These are phyloP conservation scores for Chymomyza amoena DNA, from an alignment of 2,888 invertebrate species.

Conservation along the genomic window DNA sequence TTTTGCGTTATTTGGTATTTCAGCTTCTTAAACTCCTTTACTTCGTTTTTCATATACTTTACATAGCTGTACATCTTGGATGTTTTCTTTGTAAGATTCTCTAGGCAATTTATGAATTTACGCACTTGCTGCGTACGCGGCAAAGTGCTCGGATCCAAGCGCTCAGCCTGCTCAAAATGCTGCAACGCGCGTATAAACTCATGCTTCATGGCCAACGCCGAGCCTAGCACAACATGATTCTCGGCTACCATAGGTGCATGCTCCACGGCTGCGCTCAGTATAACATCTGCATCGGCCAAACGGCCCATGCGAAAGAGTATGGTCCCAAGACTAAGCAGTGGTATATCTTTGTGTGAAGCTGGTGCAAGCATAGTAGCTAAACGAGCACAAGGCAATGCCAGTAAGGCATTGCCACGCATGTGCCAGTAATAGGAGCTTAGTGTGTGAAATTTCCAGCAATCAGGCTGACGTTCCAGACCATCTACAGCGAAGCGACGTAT, in stretches of 20 bases:
- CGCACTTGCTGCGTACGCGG: constrained; percentile 72
- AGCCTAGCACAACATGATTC: constrained; percentile 76
- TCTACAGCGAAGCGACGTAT: constrained; percentile 60
- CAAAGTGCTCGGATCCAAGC: constrained; percentile 70
- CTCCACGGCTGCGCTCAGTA: constrained; percentile 73
- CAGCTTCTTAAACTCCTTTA: constrained; percentile 73
- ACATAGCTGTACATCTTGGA: constrained; percentile 76
- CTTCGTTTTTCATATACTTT: constrained; percentile 76
- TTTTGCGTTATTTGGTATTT: constrained; percentile 72
- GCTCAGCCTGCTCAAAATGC: constrained; percentile 74
- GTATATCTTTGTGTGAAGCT: constrained; percentile 70
- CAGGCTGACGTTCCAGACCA: constrained; percentile 68
- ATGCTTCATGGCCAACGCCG: constrained; percentile 73
- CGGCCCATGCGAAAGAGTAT: constrained; percentile 75
- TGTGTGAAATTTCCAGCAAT: constrained; percentile 76
- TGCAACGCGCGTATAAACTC: constrained; percentile 76
- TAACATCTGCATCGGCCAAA: constrained; percentile 72
- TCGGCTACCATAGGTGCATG: constrained; percentile 75
- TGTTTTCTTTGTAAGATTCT: constrained; percentile 74
- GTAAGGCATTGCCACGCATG: constrained; percentile 73
- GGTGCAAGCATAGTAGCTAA: constrained; percentile 74
- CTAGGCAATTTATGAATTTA: constrained; percentile 74
- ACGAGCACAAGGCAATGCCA: constrained; percentile 76
- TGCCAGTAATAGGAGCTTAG: constrained; percentile 78
- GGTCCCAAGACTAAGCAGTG: constrained; percentile 76